phyloP scores from a whole-genome alignment of 2,113 vertebrate species.

The Osmerus eperlanus region DNA sequence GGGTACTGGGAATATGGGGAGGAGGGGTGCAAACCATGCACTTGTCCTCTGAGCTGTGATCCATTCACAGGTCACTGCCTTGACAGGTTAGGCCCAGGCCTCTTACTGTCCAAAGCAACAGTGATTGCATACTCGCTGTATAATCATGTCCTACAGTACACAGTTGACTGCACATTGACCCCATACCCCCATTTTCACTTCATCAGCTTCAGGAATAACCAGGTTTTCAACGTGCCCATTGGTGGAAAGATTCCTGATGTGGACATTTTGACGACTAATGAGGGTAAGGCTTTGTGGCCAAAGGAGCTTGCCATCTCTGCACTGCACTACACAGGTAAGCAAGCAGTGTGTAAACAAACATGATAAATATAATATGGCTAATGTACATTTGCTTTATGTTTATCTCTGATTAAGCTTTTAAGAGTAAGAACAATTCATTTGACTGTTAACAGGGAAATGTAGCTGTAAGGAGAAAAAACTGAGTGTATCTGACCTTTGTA shows the following conservation, averaged over 20 bases:
- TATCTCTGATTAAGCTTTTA: too few relatives aligned
- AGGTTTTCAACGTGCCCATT: slow-evolving; percentile 75
- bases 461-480: slow-evolving; percentile 83
- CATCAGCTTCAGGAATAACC: slow-evolving; percentile 66
- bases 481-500: slow-evolving; percentile 78
- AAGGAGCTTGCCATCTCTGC: slow-evolving; percentile 82
- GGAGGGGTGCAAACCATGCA: slow-evolving; percentile 77
- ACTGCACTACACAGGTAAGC: slow-evolving; percentile 78
- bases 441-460: slow-evolving; percentile 78
- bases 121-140: background rate
- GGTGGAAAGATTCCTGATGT: slow-evolving; percentile 79
- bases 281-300: slow-evolving; percentile 74
- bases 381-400: slow-evolving; percentile 12
- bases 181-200: slow-evolving; percentile 5
- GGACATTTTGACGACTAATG: slow-evolving; percentile 57
- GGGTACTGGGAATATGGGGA: slow-evolving; percentile 84
- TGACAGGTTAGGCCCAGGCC: slow-evolving; percentile 60
- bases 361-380: slow-evolving; percentile 4
- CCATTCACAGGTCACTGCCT: slow-evolving; percentile 75
- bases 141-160: background rate
- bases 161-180: background rate
- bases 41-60: slow-evolving; percentile 78
- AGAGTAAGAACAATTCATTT: background rate
- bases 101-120: background rate
- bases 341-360: background rate